Percentiles rank a stretch among this genome's conserved stretches.
Conservation (phyloP, 2,797 vertebrate genomes). For the Melopsittacus undulatus region DNA sequence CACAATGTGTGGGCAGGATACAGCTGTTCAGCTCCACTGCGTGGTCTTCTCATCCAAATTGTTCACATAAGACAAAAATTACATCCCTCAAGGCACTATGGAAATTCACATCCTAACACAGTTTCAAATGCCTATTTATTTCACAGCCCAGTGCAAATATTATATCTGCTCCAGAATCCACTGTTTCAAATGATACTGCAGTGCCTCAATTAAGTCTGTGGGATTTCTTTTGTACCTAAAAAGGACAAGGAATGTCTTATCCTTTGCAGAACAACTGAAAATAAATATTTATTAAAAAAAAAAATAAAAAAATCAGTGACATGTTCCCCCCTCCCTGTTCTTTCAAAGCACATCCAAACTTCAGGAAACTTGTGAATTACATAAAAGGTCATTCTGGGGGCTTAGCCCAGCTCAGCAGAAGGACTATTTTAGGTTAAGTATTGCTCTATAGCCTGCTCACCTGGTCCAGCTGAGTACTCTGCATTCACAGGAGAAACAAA, state of each 20-base stretch:
- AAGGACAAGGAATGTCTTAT: not conserved
- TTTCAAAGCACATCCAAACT: not conserved
- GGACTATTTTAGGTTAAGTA: not conserved
- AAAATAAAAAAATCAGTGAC: not conserved
- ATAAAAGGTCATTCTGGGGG: not conserved
- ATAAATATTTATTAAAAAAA: not conserved
- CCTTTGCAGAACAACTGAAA: not conserved
- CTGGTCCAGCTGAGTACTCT: not conserved
- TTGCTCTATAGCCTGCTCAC: not conserved
- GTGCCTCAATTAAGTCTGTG: not conserved
- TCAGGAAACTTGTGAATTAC: not conserved
- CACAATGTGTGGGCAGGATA: conserved; percentile 64
- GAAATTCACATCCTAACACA: conserved; percentile 52
- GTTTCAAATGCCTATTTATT: conserved; percentile 51
- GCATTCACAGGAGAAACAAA: not conserved
- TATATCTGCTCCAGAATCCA: not conserved
- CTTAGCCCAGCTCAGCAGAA: not conserved
- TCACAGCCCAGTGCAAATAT: conserved; percentile 28
- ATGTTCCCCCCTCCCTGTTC: accelerated
- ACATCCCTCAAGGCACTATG: conserved; percentile 52
- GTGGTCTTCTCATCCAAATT: conserved; percentile 46
- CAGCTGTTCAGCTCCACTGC: conserved; percentile 59
- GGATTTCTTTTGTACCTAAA: not conserved
- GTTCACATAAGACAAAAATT: conserved; percentile 46
- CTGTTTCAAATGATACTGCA: not conserved